Base-by-base conservation (phyloP, 1,140 invertebrate species). In the Cydia fagiglandana region DNA sequence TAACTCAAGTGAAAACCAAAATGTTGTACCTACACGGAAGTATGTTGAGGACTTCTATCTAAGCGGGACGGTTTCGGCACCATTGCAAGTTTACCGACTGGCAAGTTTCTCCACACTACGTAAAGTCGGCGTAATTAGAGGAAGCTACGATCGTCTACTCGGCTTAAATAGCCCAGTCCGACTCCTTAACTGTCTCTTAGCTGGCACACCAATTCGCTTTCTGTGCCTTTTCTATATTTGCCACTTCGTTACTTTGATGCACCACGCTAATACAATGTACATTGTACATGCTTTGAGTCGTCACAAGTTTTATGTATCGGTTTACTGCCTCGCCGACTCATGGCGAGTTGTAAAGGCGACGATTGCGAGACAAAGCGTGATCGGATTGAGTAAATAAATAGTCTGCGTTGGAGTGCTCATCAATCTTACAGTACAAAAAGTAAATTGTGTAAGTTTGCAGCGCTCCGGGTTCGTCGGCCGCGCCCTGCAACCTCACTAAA, bases 361-460 rank as follows among this genome's bases (percentile, higher is more conserved):
- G 81, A 87, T 89, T 88, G 88, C 85, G 83, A 88, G 83, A 87
- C 83, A 87, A 88, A 87, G 83, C 87, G 87, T 87, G 87, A 88
- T 91, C 87, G 84, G 86, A 87, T 89, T 90, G 84, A 86, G 84
- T 89, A 88, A 89, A 89, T 88, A 87, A 90, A 89, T 87, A 88
- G 87, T 89, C 84, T 86, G 80, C 78, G 86, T 88, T 78, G 80
- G 80, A 86, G 83, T 84, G 83, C 85, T 89, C 88, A 89, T 90
- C 88, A 89, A 91, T 90, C 86, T 88, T 85, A 75, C 76, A 84
- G 83, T 84, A 83, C 82, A 81, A 86, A 41, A 77, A 86, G 82
- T 88, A 87, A 88, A 89, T 89, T 87, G 85, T 87, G 83, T 83
- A 89, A 89, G 83, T 89, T 85, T 80, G 81, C 82, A 84, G 77